Percentiles rank a stretch among this genome's conserved stretches.
phyloP scores from a whole-genome alignment of 2,113 vertebrate genomes.

The Caracal caracal region DNA sequence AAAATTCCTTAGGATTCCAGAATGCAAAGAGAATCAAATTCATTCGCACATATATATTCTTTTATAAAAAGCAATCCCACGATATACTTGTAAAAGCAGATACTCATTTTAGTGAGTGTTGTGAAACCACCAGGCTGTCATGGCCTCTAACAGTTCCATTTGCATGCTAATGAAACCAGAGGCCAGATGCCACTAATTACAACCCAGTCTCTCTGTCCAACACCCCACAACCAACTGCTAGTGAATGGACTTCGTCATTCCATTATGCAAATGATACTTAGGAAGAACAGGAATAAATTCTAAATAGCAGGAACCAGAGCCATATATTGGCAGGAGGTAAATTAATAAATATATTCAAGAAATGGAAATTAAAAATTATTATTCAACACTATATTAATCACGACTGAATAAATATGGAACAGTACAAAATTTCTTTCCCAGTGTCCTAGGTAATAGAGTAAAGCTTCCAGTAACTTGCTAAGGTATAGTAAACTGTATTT shows the following conservation, averaged over 20 bases:
- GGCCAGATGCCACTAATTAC: conserved; percentile 98
- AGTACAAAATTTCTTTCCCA: neutral
- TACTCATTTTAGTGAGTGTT: conserved; percentile 42
- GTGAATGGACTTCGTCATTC: conserved; percentile 92
- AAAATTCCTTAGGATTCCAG: neutral
- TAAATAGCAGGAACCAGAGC: conserved; percentile 85
- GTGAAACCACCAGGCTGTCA: conserved; percentile 74
- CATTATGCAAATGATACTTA: conserved; percentile 96
- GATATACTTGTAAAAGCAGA: conserved; percentile 38
- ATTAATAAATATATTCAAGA: conserved; percentile 87
- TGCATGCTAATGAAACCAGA: conserved; percentile 97
- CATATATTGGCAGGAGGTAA: conserved; percentile 87
- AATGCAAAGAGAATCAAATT: neutral
- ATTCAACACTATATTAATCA: conserved; percentile 85
- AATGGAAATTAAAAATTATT: conserved; percentile 86
- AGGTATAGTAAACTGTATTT: conserved; percentile 58
- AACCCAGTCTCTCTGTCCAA: conserved; percentile 92
- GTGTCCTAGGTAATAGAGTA: conserved; percentile 66
- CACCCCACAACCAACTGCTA: conserved; percentile 90
- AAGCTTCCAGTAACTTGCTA: conserved; percentile 74
- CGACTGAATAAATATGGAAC: conserved; percentile 79
- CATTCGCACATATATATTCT: neutral
- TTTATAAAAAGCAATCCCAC: conserved; percentile 4
- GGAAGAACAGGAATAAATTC: conserved; percentile 89
- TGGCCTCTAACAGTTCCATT: conserved; percentile 91